A percentile compares a stretch with the other conserved stretches of the same genome.
Conservation (phyloP, 2,113 vertebrate species). For the Paedocypris sp. region DNA sequence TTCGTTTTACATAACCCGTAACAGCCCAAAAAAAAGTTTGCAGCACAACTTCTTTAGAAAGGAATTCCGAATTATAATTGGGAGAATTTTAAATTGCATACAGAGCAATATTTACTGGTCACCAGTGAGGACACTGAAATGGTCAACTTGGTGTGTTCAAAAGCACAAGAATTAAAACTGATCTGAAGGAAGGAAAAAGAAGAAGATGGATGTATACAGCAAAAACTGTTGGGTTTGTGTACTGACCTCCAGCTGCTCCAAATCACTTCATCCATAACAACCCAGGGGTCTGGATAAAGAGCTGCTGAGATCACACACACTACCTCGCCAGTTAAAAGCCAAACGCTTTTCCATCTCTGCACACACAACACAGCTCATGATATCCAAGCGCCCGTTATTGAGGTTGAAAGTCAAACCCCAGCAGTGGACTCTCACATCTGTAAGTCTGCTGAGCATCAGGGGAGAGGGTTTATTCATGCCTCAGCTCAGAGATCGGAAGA, state of each 20-base stretch:
- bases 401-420: slow-evolving; percentile 13
- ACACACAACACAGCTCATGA: neutral
- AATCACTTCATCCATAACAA: neutral
- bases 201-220: too few species aligned
- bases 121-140: too few species aligned
- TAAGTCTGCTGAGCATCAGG: neutral
- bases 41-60: too few species aligned
- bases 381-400: neutral
- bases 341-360: neutral
- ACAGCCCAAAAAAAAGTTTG: too few species aligned
- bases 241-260: neutral
- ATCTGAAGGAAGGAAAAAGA: too few species aligned
- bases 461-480: neutral
- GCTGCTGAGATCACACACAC: neutral
- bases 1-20: too few species aligned
- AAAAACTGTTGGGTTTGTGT: neutral
- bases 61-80: too few species aligned
- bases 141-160: too few species aligned
- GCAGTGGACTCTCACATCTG: neutral
- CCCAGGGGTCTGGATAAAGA: neutral
- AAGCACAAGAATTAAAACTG: too few species aligned
- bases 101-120: too few species aligned
- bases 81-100: too few species aligned
- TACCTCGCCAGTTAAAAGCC: neutral
- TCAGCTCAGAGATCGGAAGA: neutral